phyloP scores from a whole-genome alignment of 2,113 vertebrate genomes.

The Peromyscus leucopus region DNA sequence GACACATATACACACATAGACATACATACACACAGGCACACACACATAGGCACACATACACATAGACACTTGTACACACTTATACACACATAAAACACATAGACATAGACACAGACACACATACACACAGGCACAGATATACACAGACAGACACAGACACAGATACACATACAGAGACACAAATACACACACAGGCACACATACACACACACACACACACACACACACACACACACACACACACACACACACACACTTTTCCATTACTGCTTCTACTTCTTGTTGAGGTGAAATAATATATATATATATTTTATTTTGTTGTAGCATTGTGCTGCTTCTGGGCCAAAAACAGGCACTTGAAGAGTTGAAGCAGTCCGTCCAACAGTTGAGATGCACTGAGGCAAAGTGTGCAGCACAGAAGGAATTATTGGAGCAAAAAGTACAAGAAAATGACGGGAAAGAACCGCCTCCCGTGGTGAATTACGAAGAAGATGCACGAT shows the following conservation, averaged over 20 bases:
- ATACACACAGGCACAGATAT: neutral
- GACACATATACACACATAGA: neutral
- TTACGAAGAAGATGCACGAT: conserved; percentile 97
- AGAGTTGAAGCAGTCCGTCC: conserved; percentile 95
- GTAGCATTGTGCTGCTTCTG: conserved; percentile 92
- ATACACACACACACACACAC: neutral
- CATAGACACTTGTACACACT: neutral
- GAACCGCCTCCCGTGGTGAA: conserved; percentile 94
- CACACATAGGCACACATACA: neutral
- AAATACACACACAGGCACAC: neutral
- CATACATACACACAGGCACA: neutral
- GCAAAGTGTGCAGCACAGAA: conserved; percentile 95
- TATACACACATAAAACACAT: neutral
- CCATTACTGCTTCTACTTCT: conserved; percentile 33
- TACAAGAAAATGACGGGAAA: conserved; percentile 94
- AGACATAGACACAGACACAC: neutral
- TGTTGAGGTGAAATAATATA: conserved; percentile 25
- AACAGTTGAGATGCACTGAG: conserved; percentile 94
- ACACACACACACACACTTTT: neutral
- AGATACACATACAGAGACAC: neutral
- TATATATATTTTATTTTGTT: conserved; percentile 71
- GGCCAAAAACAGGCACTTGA: conserved; percentile 95
- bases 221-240: neutral
- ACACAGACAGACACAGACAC: neutral
- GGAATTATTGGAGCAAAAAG: conserved; percentile 93